These are phyloP conservation scores for Morpho helenor DNA, from an alignment of 2,888 invertebrate genomes.

Conservation along the genomic window DNA sequence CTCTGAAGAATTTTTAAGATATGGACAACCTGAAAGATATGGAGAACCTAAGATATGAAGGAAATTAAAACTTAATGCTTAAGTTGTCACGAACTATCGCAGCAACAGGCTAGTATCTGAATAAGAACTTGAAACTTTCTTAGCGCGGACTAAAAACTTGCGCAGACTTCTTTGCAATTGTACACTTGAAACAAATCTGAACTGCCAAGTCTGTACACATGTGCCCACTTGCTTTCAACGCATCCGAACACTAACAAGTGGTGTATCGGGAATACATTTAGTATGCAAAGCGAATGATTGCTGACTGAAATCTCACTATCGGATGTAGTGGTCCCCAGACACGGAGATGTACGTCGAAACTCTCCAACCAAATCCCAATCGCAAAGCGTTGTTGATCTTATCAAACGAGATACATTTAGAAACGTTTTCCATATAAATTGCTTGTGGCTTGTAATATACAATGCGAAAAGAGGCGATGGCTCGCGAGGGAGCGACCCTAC, in stretches of 20 bases:
- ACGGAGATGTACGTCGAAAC: constrained; percentile 28
- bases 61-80: no score
- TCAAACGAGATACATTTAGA: constrained; percentile 51
- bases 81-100: no score
- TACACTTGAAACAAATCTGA: no score
- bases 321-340: constrained; percentile 23
- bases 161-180: no score
- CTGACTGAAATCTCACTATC: constrained; percentile 29
- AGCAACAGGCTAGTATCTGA: no score
- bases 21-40: no score
- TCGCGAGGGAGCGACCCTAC: constrained; percentile 49
- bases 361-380: constrained; percentile 26
- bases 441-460: constrained; percentile 49
- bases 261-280: constrained; percentile 17
- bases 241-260: constrained; percentile 20
- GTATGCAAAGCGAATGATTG: constrained; percentile 28
- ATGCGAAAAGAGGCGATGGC: constrained; percentile 48
- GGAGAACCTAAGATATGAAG: no score
- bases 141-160: no score
- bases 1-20: no score
- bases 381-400: constrained; percentile 41
- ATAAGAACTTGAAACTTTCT: no score
- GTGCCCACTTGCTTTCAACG: constrained; percentile 6
- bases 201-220: background rate
- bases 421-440: constrained; percentile 63